Base-by-base conservation (phyloP, 2,888 invertebrate genomes). In the Octodonta nipae region DNA sequence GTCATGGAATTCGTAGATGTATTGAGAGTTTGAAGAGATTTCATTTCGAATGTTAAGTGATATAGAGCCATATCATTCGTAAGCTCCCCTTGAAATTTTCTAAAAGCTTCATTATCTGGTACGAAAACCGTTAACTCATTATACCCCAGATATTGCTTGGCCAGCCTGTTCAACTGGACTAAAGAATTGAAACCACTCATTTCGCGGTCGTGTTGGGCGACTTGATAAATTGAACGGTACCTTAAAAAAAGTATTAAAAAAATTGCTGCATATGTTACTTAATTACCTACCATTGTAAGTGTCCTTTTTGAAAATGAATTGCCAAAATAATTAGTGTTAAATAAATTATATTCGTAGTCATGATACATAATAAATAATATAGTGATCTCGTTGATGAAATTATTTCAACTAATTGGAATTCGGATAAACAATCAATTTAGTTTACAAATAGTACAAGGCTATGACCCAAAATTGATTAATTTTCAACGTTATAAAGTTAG, bases 81-180 rank as follows among this genome's bases (percentile, higher is more conserved):
- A 61, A 66, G 36, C 42, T 54, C 41, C 45, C 54, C 45, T 45
- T 54, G 32, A 54, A 54, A 76, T 39, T 71, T 68, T 60, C 77
- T 75, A 63, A 88, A 84, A 32, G 87, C 87, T 45, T 73, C 70
- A 62, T 88, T 86, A 42, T 81, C 83, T 6, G 88, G 87, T 36
- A 83, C 86, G 53, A 88, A 88, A 38, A 88, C 65, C 5, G 88
- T 88, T 54, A 83, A 71, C 52, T 78, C 73, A 38, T 82, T 71
- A 54, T 75, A 71, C 47, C 75, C 67, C 13, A 88, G 64, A 22
- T 78, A 76, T 13, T 71, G 68, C 54, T 76, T 80, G 13, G 79
- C 80, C 2, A 41, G 41, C 31, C 68, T 67, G 60, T 78, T 81
- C 40, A 73, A 68, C 45, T 78, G 76, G 52, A 87, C 56, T 34